Conservation (phyloP, 2,888 invertebrate species). For the Erpobdella octoculata region DNA sequence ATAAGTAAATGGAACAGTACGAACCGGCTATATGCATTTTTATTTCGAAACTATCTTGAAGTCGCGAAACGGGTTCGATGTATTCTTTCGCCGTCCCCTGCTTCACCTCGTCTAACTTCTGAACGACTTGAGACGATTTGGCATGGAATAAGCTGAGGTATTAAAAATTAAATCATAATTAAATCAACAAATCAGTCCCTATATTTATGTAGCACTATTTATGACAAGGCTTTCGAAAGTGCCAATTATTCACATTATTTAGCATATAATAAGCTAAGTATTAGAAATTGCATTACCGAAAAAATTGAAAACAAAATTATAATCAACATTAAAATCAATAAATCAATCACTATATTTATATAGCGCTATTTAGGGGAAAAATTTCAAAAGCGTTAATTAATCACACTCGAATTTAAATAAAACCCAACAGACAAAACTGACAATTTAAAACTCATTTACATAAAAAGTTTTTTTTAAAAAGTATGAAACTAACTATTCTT, state of each 20-base stretch:
- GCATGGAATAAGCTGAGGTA: slow-evolving; percentile 8
- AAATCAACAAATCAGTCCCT: no score
- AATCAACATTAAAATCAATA: neutral
- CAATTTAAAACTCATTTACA: neutral
- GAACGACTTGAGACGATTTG: slow-evolving; percentile 10
- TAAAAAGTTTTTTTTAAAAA: neutral
- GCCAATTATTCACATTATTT: no score
- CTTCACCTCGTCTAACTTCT: slow-evolving; percentile 12
- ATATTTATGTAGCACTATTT: no score
- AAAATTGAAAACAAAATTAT: neutral
- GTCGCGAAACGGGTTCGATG: slow-evolving; percentile 12
- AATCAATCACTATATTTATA: no score
- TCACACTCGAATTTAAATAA: neutral
- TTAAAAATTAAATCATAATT: no score
- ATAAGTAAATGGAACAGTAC: neutral
- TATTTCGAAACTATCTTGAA: neutral
- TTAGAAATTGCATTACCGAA: no score
- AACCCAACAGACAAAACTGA: neutral
- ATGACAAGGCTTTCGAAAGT: no score
- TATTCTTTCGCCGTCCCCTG: slow-evolving; percentile 15
- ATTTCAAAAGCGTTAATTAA: no score
- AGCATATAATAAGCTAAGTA: no score
- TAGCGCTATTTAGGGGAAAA: no score
- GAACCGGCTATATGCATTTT: slow-evolving; percentile 15
- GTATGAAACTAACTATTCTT: slow-evolving; percentile 18